Percentiles rank a stretch among this genome's conserved stretches.
phyloP scores from a whole-genome alignment of 2,888 invertebrate genomes.

The Drosophila aldrichi region DNA sequence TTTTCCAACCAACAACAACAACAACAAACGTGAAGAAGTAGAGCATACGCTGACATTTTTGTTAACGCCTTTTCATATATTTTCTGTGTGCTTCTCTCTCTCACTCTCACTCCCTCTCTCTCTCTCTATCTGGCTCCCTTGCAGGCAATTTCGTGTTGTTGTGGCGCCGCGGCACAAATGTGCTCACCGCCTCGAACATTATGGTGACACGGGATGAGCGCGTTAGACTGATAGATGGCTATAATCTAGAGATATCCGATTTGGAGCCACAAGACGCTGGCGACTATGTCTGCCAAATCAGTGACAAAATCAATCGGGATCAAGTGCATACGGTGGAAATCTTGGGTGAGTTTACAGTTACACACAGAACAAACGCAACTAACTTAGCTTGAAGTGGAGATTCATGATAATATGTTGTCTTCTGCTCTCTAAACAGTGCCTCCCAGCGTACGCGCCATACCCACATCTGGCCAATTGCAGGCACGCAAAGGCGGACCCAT shows the following conservation, averaged over 20 bases:
- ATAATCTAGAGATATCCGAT: slow-evolving; percentile 90
- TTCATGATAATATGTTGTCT: background rate
- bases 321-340: slow-evolving; percentile 91
- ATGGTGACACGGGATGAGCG: slow-evolving; percentile 90
- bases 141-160: slow-evolving; percentile 89
- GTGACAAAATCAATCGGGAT: slow-evolving; percentile 89
- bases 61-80: slow-evolving; percentile 13
- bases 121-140: slow-evolving; percentile 37
- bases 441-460: slow-evolving; percentile 89
- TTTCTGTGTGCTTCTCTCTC: background rate
- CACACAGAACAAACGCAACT: background rate
- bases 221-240: slow-evolving; percentile 89
- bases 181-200: slow-evolving; percentile 90
- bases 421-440: slow-evolving; percentile 86
- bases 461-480: slow-evolving; percentile 88
- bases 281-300: slow-evolving; percentile 91
- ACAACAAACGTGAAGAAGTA: background rate
- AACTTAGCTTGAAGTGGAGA: background rate
- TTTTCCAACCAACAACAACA: slow-evolving; percentile 31
- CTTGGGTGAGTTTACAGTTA: slow-evolving; percentile 84
- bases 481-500: slow-evolving; percentile 89
- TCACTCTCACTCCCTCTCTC: background rate
- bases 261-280: slow-evolving; percentile 89
- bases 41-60: slow-evolving; percentile 11
- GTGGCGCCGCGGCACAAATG: slow-evolving; percentile 90